phyloP scores from a whole-genome alignment of 1,140 invertebrate genomes.

The Spodoptera litura region DNA sequence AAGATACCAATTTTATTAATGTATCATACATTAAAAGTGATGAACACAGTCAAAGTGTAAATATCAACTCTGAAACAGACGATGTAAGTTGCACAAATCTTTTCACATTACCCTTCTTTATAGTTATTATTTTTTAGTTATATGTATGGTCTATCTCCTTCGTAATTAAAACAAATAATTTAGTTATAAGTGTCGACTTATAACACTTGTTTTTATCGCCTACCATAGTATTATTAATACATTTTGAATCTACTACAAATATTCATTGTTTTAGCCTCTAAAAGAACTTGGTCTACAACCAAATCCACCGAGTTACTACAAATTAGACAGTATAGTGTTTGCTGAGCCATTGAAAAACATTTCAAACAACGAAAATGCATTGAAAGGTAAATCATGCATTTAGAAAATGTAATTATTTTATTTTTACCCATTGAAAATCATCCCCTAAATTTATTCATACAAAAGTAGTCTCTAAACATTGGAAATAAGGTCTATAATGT shows the following conservation, averaged over 20 bases:
- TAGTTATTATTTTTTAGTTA: neutral
- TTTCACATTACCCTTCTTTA: neutral
- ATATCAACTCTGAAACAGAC: neutral
- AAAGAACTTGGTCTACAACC: neutral
- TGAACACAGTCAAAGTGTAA: neutral
- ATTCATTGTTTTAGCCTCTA: constrained; percentile 26
- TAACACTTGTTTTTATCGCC: too few relatives aligned
- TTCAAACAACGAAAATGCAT: neutral
- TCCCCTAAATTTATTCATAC: too few relatives aligned
- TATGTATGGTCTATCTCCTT: neutral
- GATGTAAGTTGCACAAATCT: neutral
- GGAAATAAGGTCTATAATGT: too few relatives aligned
- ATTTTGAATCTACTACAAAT: neutral
- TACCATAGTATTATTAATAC: too few relatives aligned
- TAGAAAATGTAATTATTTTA: neutral
- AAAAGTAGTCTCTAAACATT: too few relatives aligned
- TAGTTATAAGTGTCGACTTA: too few relatives aligned
- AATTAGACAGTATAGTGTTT: constrained; percentile 14
- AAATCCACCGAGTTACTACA: neutral
- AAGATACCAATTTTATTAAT: neutral
- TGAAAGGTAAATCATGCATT: constrained; percentile 5
- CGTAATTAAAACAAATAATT: too few relatives aligned
- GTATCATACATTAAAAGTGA: neutral
- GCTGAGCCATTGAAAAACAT: constrained; percentile 1
- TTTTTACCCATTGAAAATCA: too few relatives aligned